phyloP scores from a whole-genome alignment of 2,888 invertebrate species.

The Nipponacmea schrenckii region DNA sequence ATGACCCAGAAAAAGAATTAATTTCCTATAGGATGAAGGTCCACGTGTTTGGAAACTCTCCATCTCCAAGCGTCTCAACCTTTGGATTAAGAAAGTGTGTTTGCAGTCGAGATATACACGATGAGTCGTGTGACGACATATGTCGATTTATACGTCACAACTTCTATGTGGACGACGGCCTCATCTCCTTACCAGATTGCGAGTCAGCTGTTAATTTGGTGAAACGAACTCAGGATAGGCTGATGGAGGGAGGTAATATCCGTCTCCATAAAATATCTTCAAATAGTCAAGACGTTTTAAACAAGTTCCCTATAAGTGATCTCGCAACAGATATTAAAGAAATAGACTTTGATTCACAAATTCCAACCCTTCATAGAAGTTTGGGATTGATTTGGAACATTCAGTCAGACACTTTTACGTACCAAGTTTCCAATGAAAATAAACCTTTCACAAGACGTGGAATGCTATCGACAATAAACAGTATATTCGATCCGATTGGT shows the following conservation, averaged over 20 bases:
- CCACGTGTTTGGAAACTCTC: conserved; percentile 37
- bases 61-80: conserved; percentile 36
- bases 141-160: conserved; percentile 25
- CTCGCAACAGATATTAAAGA: conserved; percentile 14
- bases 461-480: conserved; percentile 18
- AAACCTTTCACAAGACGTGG: conserved; percentile 17
- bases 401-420: not conserved
- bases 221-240: conserved; percentile 26
- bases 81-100: conserved; percentile 29
- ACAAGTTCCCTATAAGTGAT: conserved; percentile 21
- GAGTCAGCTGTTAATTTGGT: conserved; percentile 29
- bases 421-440: not conserved
- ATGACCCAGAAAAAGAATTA: conserved; percentile 25
- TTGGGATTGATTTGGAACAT: conserved; percentile 20
- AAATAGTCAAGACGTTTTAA: conserved; percentile 23
- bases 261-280: conserved; percentile 38
- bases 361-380: conserved; percentile 16
- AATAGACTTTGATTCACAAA: conserved; percentile 18
- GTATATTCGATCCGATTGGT: conserved; percentile 20
- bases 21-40: conserved; percentile 35
- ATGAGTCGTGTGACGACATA: conserved; percentile 22
- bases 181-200: conserved; percentile 23
- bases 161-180: conserved; percentile 40
- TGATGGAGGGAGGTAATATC: conserved; percentile 22
- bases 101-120: not conserved